Conservation (phyloP, 2,888 invertebrate genomes). For the Sminthurides aquaticus region DNA sequence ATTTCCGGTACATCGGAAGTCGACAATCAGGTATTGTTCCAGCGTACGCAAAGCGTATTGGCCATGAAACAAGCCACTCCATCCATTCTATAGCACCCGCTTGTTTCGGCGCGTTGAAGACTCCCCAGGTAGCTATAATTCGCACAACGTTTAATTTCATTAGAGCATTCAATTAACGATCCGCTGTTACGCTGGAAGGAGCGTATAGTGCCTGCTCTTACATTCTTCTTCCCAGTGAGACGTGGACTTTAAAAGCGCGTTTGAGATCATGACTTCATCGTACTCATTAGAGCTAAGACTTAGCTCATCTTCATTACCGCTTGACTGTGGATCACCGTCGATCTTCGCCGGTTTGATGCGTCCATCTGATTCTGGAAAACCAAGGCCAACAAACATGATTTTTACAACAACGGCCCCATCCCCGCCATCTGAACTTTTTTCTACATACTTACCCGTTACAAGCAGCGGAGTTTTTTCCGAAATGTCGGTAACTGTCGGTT, state of each 20-base stretch:
- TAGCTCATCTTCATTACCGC: constrained; percentile 8
- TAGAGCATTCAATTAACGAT: background rate
- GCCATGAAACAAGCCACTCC: constrained; percentile 75
- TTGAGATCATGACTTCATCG: constrained; percentile 27
- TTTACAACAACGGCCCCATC: too few species aligned
- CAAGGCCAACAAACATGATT: too few species aligned
- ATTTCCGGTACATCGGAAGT: constrained; percentile 69
- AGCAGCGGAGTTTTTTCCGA: constrained; percentile 22
- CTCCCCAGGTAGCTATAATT: background rate
- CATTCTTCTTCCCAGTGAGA: constrained; percentile 14
- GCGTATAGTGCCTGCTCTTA: too few species aligned
- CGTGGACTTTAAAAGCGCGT: constrained; percentile 16
- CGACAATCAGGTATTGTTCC: constrained; percentile 82
- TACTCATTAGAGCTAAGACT: constrained; percentile 23
- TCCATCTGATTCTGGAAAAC: background rate
- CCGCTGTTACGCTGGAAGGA: too few species aligned
- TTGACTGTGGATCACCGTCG: constrained; percentile 16
- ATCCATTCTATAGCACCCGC: constrained; percentile 14
- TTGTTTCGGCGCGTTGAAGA: constrained; percentile 8
- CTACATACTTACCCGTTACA: constrained; percentile 13
- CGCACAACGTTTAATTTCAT: background rate
- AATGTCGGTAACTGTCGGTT: background rate
- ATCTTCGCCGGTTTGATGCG: constrained; percentile 6
- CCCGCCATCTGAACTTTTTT: too few species aligned
- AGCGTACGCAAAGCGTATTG: constrained; percentile 69